Percentiles rank a stretch among this genome's conserved stretches.
Evolutionary conservation across 2,797 vertebrate genomes (phyloP).

Genomic region (Brachyrhaphis roseni): DNA sequence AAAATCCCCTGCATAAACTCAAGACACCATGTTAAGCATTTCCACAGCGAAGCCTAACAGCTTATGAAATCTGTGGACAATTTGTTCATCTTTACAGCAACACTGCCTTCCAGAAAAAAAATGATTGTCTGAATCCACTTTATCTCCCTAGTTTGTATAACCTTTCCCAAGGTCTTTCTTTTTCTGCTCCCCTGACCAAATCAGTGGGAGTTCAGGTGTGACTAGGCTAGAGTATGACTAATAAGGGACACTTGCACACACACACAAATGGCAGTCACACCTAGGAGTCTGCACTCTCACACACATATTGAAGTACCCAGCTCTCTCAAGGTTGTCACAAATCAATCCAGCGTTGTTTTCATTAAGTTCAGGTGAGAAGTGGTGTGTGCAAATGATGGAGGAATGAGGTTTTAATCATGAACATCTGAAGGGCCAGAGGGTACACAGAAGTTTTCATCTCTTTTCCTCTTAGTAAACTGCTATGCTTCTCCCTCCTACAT

Average conservation of each 20-base stretch:
- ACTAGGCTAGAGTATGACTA: slow-evolving; percentile 25
- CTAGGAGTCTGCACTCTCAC: background rate
- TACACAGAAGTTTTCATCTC: slow-evolving; percentile 17
- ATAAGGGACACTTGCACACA: slow-evolving; percentile 27
- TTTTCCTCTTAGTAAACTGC: slow-evolving; percentile 32
- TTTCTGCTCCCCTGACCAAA: slow-evolving; percentile 32
- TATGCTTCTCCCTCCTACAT: slow-evolving; percentile 44
- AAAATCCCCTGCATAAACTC: slow-evolving; percentile 59
- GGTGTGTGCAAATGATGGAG: slow-evolving; percentile 45
- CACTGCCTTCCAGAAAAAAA: slow-evolving; percentile 31
- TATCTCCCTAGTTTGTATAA: slow-evolving; percentile 59
- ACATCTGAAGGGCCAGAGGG: slow-evolving; percentile 44
- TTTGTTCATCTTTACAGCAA: slow-evolving; percentile 61
- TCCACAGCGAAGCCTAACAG: slow-evolving; percentile 51
- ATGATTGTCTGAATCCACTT: slow-evolving; percentile 60
- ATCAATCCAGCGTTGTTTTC: slow-evolving; percentile 61
- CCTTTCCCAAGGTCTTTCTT: slow-evolving; percentile 59
- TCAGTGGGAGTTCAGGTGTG: slow-evolving; percentile 56
- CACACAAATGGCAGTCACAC: background rate
- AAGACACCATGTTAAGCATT: slow-evolving; percentile 56
- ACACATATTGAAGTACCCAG: slow-evolving; percentile 5
- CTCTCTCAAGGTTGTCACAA: slow-evolving; percentile 60
- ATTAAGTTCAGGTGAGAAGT: slow-evolving; percentile 58
- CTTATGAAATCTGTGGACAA: slow-evolving; percentile 62
- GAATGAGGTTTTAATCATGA: slow-evolving; percentile 61